phyloP scores from a whole-genome alignment of 2,888 invertebrate species.

The Colletes collaris region DNA sequence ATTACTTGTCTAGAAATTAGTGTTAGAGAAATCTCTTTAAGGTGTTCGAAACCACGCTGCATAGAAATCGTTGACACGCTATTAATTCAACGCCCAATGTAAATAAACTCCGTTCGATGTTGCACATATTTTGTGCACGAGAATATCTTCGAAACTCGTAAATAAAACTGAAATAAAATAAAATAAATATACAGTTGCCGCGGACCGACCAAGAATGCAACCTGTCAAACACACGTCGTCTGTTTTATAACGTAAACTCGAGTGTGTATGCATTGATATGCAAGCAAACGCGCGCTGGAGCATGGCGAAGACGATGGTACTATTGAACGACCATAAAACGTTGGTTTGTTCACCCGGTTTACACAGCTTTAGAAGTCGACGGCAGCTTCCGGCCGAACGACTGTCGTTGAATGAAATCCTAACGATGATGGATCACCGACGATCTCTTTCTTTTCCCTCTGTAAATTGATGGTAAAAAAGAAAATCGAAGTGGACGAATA shows the following conservation, averaged over 20 bases:
- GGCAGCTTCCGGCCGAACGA: conserved; percentile 67
- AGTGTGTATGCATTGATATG: conserved; percentile 17
- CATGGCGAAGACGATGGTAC: conserved; percentile 45
- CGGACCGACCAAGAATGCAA: neutral
- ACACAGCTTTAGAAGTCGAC: conserved; percentile 73
- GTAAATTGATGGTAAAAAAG: conserved; percentile 39
- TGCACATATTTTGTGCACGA: too few species aligned
- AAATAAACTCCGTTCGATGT: too few species aligned
- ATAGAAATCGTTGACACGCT: too few species aligned
- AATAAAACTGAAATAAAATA: too few species aligned
- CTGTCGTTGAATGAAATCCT: conserved; percentile 75
- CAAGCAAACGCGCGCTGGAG: conserved; percentile 10
- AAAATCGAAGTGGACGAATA: conserved; percentile 6
- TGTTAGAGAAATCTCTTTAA: too few species aligned
- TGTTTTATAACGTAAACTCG: neutral
- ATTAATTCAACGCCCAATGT: too few species aligned
- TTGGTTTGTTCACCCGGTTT: conserved; percentile 75
- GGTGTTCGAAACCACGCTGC: too few species aligned
- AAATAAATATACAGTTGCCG: too few species aligned
- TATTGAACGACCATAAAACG: conserved; percentile 66
- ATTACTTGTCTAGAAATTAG: too few species aligned
- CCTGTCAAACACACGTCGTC: neutral
- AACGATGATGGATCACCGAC: conserved; percentile 77
- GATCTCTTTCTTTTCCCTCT: conserved; percentile 44
- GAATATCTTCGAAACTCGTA: too few species aligned